Base-by-base conservation (phyloP, 2,113 vertebrate species). In the Ariopsis seemanni region DNA sequence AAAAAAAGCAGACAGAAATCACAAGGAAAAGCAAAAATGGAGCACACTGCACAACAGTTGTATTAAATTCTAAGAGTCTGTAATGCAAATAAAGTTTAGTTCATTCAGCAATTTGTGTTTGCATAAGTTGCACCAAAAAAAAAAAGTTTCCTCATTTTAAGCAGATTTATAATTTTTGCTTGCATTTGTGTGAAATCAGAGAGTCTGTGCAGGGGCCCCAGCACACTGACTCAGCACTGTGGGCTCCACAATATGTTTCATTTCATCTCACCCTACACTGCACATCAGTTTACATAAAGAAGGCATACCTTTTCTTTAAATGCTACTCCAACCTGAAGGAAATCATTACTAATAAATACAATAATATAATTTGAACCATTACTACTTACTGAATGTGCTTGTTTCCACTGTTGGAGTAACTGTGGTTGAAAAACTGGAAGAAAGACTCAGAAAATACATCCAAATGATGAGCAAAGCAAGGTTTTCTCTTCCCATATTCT, bases 401-500 rank as follows among this genome's bases (percentile, higher is more conserved):
- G 30, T 88, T 25, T 88, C 86, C 57, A 1, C 75, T n/a, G 69
- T 22, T 48, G 87, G 87, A 14, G 79, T 20, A 58, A 57, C 84
- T 20, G 90, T 91, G 82, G 91, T 91, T 87, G 92, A 94, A 89
- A 93, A 92, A 90, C 89, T 88, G 85, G 85, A 90, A 86, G 88
- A 91, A 77, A 93, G 86, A 72, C 92, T 92, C 42, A 88, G 89
- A 87, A 93, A 93, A 92, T 89, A 91, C 90, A 96, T 95, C 95
- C 95, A 96, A 90, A 93, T 82, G 57, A 93, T 84, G 42, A 94
- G 90, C 91, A 95, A 89, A 78, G 8, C 30, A 6, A 90, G 86
- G 48, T 89, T 93, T 92, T 90, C 86, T 83, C 90, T 94, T 88
- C 93, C 95, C 95, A 96, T 96, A 89, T 93, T 95, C 81, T 42